Base-by-base conservation (phyloP, 2,797 vertebrate genomes). In the Phyllotis vaccarum region DNA sequence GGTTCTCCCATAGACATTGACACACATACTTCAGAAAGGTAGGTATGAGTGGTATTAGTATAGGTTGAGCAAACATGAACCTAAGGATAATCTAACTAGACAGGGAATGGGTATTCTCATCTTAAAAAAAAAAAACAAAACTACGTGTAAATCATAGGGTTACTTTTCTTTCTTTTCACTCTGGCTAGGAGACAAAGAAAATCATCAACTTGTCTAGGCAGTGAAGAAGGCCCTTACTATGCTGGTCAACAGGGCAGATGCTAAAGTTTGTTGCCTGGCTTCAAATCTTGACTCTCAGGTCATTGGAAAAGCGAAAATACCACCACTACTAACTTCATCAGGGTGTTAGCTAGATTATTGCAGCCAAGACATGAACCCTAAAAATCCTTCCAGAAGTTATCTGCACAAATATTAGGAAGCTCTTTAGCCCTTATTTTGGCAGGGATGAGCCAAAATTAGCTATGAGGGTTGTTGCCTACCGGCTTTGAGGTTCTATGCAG, bases 111-210 rank as follows among this genome's bases (percentile, higher is more conserved):
- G 2, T 37, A 17, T 72, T 89, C 90, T 95, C 82, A 81, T 88
- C 88, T 95, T 81, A 66, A 49, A n/a, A n/a, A n/a, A n/a, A n/a
- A n/a, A n/a, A n/a, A n/a, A 75, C 74, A 81, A 91, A 66, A 83
- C 40, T 80, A 49, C 72, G 62, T 58, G 31, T 74, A 78, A 87
- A 93, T 16, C 81, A 17, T 88, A 62, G 86, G 34, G 34, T 46
- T 93, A 58, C 49, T 93, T 93, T 94, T 88, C 66, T 92, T 96
- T 80, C 58, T 94, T 94, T 94, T 87, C 80, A 34, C 54, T 93
- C 85, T 94, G 72, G 56, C 68, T 62, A 83, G 74, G 49, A 96
- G 74, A 40, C 75, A 89, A 89, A 66, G 29, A 46, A 93, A 87
- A 79, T 76, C 34, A 88, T 29, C 43, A 52, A 87, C 56, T 74